Evolutionary conservation across 37 sponge, comb jelly and placozoan genomes (phyloP), one percentile per base, ranked within the genome.

Genomic region (Beroe ovata): DNA sequence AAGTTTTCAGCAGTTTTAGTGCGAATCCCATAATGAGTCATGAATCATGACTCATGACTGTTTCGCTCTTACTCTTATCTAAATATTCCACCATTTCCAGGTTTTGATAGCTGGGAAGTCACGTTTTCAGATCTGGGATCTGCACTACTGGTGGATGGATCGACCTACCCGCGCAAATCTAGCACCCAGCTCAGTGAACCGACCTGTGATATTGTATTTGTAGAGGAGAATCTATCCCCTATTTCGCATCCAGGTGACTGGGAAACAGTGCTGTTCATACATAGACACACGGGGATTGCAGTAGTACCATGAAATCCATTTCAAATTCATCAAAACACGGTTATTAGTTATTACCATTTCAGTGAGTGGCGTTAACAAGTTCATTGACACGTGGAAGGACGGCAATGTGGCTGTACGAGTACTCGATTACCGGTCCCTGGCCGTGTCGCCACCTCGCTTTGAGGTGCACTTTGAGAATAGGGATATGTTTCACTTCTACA

Each of bases 401-500:
- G 33, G 16, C 19, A 32, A 66, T 4, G 32, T 66, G 36, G 34
- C 25, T 29, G 69, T 77, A 14, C 16, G 38, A 42, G 84, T 77
- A 1, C 11, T n/a, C 4, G 84, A 77, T 23, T 8, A 22, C 38
- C 41, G 84, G 28, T 1, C 26, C 0, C 38, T 42, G 4, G 38
- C 84, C 26, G 25, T 29, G 2, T 77, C n/a, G 18, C 47, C 84
- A 1, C 84, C 84, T n/a, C 22, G 4, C 54, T 41, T 77, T 23
- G 21, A 42, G 28, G 47, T 77, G 21, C 38, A 40, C 29, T 77
- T 77, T 20, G 84, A 42, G 0, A 39, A 77, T 25, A 8, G 84
- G 47, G 54, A 77, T n/a, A 77, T 42, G 84, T 77, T 77, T 26
- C 41, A 77, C 28, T 77, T 77, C 33, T 77, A 77, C 84, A 28